These are phyloP conservation scores for Drosophila mayaguana DNA, from an alignment of 2,888 invertebrate genomes.

Conservation along the genomic window DNA sequence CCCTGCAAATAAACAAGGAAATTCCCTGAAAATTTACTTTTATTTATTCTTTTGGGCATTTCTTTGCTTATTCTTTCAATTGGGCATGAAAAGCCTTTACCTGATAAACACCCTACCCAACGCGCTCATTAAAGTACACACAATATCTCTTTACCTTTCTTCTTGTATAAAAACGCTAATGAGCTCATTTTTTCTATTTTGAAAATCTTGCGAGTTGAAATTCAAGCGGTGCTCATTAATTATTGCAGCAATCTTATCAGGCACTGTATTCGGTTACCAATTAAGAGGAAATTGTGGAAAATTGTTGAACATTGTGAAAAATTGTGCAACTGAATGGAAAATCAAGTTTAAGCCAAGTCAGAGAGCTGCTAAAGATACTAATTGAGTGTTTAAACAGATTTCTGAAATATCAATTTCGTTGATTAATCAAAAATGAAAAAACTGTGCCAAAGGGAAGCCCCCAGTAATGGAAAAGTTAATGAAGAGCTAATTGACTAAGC, in stretches of 20 bases:
- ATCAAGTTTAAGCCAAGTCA: neutral
- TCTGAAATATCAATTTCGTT: constrained; percentile 12
- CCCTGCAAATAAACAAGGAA: constrained; percentile 26
- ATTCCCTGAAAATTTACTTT: constrained; percentile 18
- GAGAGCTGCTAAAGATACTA: constrained; percentile 7
- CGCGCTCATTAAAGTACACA: neutral
- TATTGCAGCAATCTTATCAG: constrained; percentile 7
- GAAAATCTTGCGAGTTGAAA: constrained; percentile 13
- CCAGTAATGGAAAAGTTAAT: neutral
- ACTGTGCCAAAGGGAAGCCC: constrained; percentile 2
- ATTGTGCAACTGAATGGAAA: neutral
- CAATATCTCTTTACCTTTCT: neutral
- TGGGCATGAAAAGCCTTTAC: constrained; percentile 18
- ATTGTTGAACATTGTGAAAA: constrained; percentile 10
- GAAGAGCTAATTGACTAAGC: neutral
- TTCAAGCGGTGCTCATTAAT: constrained; percentile 17
- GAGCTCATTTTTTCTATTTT: constrained; percentile 19
- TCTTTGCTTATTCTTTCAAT: constrained; percentile 8
- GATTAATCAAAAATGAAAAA: constrained; percentile 4
- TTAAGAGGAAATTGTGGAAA: constrained; percentile 37
- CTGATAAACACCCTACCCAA: constrained; percentile 22
- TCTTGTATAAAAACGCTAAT: constrained; percentile 25
- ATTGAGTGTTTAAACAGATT: constrained; percentile 23
- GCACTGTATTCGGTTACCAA: constrained; percentile 62
- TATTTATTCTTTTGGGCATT: neutral